Evolutionary conservation across 1,140 invertebrate species (phyloP).

Genomic region (Anastrepha obliqua): DNA sequence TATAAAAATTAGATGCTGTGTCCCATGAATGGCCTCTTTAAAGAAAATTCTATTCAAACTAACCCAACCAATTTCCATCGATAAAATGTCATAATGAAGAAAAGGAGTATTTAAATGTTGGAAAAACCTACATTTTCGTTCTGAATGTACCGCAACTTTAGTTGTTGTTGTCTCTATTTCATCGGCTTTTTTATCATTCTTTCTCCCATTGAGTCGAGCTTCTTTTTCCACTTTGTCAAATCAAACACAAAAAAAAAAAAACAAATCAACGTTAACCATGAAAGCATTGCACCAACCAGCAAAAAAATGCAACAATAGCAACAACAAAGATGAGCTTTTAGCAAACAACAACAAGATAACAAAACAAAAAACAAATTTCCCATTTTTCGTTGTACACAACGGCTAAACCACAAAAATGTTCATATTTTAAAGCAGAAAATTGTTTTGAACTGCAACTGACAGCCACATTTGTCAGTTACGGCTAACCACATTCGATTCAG

Average conservation of each 20-base stretch:
- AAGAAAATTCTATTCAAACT: no score
- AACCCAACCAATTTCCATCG: no score
- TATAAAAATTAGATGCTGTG: no score
- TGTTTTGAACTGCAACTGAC: slow-evolving; percentile 58
- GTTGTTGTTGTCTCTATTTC: neutral
- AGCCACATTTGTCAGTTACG: slow-evolving; percentile 58
- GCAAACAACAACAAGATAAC: neutral
- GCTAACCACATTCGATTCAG: slow-evolving; percentile 53
- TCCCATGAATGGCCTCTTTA: no score
- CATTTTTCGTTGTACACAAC: neutral
- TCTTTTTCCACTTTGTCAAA: neutral
- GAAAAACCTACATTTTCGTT: no score
- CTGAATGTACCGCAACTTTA: no score
- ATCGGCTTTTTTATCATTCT: neutral
- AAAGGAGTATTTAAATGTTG: no score
- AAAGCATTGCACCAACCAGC: neutral
- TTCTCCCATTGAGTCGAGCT: neutral
- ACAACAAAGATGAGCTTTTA: neutral
- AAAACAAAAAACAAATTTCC: slow-evolving; percentile 20
- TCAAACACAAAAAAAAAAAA: neutral
- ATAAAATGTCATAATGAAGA: no score
- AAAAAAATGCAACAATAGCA: no score
- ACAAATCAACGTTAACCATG: neutral
- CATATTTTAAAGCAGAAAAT: slow-evolving; percentile 53
- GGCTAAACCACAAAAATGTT: slow-evolving; percentile 36